Conservation (phyloP, 1,140 invertebrate genomes). For the Drosophila nikananu region DNA sequence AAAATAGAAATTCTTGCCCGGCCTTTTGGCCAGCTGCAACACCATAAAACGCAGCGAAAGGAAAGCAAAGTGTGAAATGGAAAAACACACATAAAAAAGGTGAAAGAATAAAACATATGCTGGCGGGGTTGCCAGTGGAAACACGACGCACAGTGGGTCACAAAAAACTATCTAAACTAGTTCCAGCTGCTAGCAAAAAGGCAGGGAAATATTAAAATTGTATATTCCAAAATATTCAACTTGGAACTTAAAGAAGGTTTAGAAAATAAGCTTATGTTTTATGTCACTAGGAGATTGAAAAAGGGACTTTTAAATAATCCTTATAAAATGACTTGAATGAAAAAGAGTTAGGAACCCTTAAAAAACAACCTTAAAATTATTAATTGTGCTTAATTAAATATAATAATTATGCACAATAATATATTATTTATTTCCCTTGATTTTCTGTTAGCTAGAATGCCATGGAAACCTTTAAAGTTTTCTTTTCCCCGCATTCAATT, state of each 20-base stretch:
- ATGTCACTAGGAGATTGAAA: background rate
- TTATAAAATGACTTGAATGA: background rate
- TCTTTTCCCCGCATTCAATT: background rate
- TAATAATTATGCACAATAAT: background rate
- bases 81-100: slow-evolving; percentile 49
- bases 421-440: background rate
- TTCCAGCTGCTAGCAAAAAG: background rate
- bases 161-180: slow-evolving; percentile 8
- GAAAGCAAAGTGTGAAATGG: slow-evolving; percentile 47
- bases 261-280: background rate
- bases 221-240: no score
- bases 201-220: background rate
- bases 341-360: background rate
- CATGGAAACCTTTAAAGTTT: background rate
- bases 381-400: background rate
- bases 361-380: background rate
- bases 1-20: slow-evolving; percentile 25
- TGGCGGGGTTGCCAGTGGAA: slow-evolving; percentile 15
- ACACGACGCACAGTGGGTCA: slow-evolving; percentile 32
- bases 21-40: slow-evolving; percentile 32
- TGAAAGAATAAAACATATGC: slow-evolving; percentile 44
- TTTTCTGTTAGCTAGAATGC: background rate
- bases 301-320: background rate
- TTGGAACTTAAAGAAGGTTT: background rate
- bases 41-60: slow-evolving; percentile 20